These are phyloP conservation scores for Rotaria sp. DNA, from an alignment of 2,888 invertebrate species.

Conservation along the genomic window DNA sequence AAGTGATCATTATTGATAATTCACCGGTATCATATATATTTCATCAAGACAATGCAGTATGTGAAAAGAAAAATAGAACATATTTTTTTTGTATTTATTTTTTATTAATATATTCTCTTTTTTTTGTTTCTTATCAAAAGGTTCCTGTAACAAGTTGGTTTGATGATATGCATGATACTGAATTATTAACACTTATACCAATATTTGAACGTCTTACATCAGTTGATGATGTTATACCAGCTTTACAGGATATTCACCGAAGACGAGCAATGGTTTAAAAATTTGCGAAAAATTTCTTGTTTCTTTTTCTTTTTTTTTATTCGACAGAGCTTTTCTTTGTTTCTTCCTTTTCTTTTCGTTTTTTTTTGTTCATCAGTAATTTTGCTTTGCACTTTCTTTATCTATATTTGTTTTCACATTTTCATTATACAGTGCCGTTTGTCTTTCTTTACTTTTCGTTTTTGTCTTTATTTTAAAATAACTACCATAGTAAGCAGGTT, in stretches of 20 bases:
- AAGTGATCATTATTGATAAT: constrained; percentile 96
- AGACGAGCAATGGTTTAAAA: neutral
- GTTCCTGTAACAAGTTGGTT: constrained; percentile 99
- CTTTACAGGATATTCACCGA: constrained; percentile 32
- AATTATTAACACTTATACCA: constrained; percentile 89
- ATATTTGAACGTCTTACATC: constrained; percentile 93
- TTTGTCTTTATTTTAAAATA: constrained; percentile 7
- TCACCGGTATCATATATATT: constrained; percentile 99
- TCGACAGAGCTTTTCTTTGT: neutral
- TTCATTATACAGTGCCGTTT: constrained; percentile 13
- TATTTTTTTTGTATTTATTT: constrained; percentile 57
- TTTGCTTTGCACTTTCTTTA: neutral
- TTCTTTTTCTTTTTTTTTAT: neutral
- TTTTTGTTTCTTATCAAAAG: constrained; percentile 48
- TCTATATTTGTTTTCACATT: neutral
- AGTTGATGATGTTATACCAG: constrained; percentile 52
- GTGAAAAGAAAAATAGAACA: neutral
- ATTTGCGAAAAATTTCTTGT: neutral
- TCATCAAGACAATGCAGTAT: constrained; percentile 97
- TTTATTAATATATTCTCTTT: neutral
- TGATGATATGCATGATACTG: constrained; percentile 94
- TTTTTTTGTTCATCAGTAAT: neutral
- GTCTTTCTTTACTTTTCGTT: constrained; percentile 27
- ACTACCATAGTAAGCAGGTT: neutral
- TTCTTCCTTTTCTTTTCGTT: neutral